Conservation (phyloP, 1,140 invertebrate species). For the Halesus radiatus region DNA sequence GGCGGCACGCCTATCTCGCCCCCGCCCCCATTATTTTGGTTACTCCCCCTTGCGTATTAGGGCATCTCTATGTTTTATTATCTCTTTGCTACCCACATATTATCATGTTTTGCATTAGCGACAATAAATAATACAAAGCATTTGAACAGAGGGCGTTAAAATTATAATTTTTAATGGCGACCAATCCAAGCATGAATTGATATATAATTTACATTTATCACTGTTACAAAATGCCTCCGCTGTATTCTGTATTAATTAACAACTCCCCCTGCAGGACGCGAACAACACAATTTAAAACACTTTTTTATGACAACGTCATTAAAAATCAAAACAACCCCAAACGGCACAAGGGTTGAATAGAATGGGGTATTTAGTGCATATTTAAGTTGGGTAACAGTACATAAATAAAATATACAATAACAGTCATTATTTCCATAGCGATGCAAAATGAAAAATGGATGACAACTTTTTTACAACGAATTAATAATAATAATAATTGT, state of each 20-base stretch:
- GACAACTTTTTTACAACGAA: too few species aligned
- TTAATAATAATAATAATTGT: too few species aligned
- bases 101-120: neutral
- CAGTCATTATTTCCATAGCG: neutral
- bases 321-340: conserved; percentile 29
- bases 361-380: too few species aligned
- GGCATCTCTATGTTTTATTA: too few species aligned
- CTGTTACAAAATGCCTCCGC: conserved; percentile 27
- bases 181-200: conserved; percentile 29
- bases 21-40: too few species aligned
- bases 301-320: conserved; percentile 29
- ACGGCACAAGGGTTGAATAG: neutral
- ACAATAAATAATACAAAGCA: neutral
- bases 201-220: conserved; percentile 41
- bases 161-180: conserved; percentile 9
- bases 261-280: neutral
- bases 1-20: too few species aligned
- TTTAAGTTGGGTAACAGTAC: neutral
- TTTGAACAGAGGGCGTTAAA: conserved; percentile 3
- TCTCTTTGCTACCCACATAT: too few species aligned
- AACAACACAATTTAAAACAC: neutral
- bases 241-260: conserved; percentile 46
- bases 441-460: neutral
- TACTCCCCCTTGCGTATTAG: too few species aligned
- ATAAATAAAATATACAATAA: conserved; percentile 1